Base-by-base conservation (phyloP, 2,888 invertebrate genomes). In the Hydrotaea diabolus region DNA sequence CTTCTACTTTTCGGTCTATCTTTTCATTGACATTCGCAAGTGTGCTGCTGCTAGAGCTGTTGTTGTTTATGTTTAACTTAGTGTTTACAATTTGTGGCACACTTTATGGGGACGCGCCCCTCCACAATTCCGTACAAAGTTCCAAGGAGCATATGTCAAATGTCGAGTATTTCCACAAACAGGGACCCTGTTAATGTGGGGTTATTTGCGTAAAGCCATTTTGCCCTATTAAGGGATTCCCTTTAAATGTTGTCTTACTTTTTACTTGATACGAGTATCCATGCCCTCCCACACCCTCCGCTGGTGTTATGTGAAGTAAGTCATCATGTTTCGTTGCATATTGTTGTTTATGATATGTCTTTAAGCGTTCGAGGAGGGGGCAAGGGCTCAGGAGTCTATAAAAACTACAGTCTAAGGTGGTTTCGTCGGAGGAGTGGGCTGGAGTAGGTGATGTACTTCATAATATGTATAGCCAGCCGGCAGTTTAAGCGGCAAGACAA, bases 1-100 rank as follows among this genome's bases (percentile, higher is more conserved):
- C 0, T 7, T 26, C 11, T 62, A 2, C n/a, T 15, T n/a, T 49
- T n/a, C 8, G 15, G n/a, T 5, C 9, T 64, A 17, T 39, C 9
- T 64, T 36, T 36, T n/a, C 31, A 9, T 31, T 72, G 23, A 57
- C 72, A 66, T 80, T 66, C 19, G 9, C 15, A 23, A 21, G 5
- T 26, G 19, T 64, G 15, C 31, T 66, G n/a, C 49, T 74, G 26
- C 31, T 26, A 19, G 49, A 49, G 53, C 15, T 53, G 19, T 74
- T 77, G 73, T 11, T 75, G 53, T 77, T 77, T 75, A 53, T 77
- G 78, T 82, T 31, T 36, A 23, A 69, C 62, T 66, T 80, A 85
- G 77, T 82, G 77, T 80, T 86, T 72, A 83, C 77, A 84, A 83
- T 79, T 86, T 69, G 74, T 79, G 86, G 82, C 83, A 84, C 75